Base-by-base conservation (phyloP, 1,140 invertebrate species). In the Lanistes nyassanus region DNA sequence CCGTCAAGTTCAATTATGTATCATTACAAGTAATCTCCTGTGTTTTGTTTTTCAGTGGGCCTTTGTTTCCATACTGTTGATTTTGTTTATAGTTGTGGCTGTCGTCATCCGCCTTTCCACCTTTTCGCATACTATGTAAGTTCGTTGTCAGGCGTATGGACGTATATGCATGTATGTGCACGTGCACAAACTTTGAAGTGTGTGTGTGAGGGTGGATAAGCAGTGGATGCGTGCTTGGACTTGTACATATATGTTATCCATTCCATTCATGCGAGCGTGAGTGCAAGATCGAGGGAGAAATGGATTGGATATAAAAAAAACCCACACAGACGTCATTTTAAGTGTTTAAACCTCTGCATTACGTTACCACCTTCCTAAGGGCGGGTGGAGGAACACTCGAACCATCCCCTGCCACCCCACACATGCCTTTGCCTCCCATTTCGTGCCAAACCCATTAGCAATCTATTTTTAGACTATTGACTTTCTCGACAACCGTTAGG, bases 61-160 rank as follows among this genome's bases (percentile, higher is more conserved):
- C 16, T 86, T 85, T 79, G 53, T 85, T 37, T 84, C 86, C 13
- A 80, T 87, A 13, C 37, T 85, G 13, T 71, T 86, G 51, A 84
- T 86, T 34, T 66, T 83, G 7, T 82, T 87, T 62, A 83, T 86
- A 26, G 89, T 95, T 60, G 83, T 94, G 31, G 91, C 94, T 21
- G 93, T 96, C 67, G 90, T 94, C 77, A 89, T 94, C 42, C 87
- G 93, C 66, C 90, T 94, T 78, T 91, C 90, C 75, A 81, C 78
- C 0, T 84, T 85, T 75, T 78, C 77, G 51, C 62, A 81, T 60
- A 74, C 81, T 39, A 81, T 86, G 83, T 86, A 81, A 85, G 83
- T 81, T 69, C 36, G 31, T 31, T 60, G 5, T 60, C 11, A 9
- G 9, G 56, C 29, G 23, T 60, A 11, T 60, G 56, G 9, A 11